Evolutionary conservation across 2,797 vertebrate genomes (phyloP), one percentile per base, ranked within the genome.

Genomic region (Thamnophis elegans): DNA sequence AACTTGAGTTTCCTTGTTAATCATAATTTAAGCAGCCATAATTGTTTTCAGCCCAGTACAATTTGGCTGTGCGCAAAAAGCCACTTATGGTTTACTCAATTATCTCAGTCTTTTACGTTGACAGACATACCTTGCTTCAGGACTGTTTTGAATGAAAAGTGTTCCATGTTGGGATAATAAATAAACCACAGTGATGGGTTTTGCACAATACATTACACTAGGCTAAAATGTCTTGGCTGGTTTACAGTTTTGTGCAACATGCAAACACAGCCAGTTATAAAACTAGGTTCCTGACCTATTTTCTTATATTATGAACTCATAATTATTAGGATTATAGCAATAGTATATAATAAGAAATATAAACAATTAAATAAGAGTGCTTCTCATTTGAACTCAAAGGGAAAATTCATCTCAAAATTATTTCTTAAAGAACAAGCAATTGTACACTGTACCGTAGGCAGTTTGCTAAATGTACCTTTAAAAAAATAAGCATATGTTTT

Each of bases 391-490:
- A 95, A 55, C 86, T 95, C 93, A 85, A 51, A 86, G 94, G 92
- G 96, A 91, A 82, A 32, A 92, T 90, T 88, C 42, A 95, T 95
- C 88, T 85, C 94, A 95, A 94, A 95, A 54, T 47, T 11, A 89
- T 89, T 56, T 89, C 91, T 96, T 94, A 94, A 95, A 95, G 91
- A 97, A 96, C 42, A 68, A 93, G 86, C 92, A 94, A 93, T 96
- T 97, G 95, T 91, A 93, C 93, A 88, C 93, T 93, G 92, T 95
- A 89, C 93, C 91, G 93, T 18, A 0, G 95, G 90, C 94, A 94
- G 96, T 95, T 94, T 94, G 95, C 92, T 96, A 96, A 96, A 95
- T 92, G 96, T 95, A 94, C 73, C 91, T 95, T 96, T 26, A 53
- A 89, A 95, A 92, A 65, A n/a, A 68, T 32, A 73, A 85, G 78